A percentile compares a stretch with the other conserved stretches of the same genome.
phyloP scores from a whole-genome alignment of 1,140 invertebrate genomes.

The Onthophagus taurus region DNA sequence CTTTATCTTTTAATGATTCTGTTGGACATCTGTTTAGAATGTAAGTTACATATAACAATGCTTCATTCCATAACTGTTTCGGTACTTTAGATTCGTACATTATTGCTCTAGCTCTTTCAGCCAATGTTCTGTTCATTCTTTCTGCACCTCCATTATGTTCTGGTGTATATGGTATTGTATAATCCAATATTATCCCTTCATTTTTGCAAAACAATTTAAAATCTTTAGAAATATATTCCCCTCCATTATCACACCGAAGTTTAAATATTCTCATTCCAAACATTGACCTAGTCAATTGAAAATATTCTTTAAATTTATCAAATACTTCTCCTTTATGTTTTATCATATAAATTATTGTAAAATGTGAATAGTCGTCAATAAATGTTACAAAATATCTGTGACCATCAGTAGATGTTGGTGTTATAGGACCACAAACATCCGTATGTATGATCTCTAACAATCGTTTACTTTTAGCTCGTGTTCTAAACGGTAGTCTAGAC shows the following conservation, averaged over 20 bases:
- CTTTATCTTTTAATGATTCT: neutral
- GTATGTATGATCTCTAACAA: conserved; percentile 8
- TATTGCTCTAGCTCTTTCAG: conserved; percentile 35
- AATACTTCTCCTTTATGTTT: conserved; percentile 28
- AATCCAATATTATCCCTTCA: conserved; percentile 21
- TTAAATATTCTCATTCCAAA: conserved; percentile 27
- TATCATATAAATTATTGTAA: conserved; percentile 29
- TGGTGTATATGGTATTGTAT: conserved; percentile 31
- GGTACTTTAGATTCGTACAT: conserved; percentile 28
- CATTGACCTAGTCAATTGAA: conserved; percentile 23
- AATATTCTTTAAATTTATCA: conserved; percentile 28
- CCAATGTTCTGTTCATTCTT: conserved; percentile 35
- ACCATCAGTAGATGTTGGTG: conserved; percentile 22
- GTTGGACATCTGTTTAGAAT: conserved; percentile 32
- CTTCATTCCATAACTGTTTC: conserved; percentile 37
- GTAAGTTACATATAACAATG: conserved; percentile 36
- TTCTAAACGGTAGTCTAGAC: conserved; percentile 10
- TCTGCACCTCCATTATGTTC: conserved; percentile 39
- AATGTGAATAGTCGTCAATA: conserved; percentile 37
- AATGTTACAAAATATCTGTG: conserved; percentile 33
- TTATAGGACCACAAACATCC: conserved; percentile 9
- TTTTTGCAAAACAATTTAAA: conserved; percentile 23
- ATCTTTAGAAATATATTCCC: conserved; percentile 26
- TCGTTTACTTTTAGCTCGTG: conserved; percentile 10
- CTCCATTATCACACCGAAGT: conserved; percentile 23